These are phyloP conservation scores for Agonopterix arenella DNA, from an alignment of 2,888 invertebrate species.

Conservation along the genomic window DNA sequence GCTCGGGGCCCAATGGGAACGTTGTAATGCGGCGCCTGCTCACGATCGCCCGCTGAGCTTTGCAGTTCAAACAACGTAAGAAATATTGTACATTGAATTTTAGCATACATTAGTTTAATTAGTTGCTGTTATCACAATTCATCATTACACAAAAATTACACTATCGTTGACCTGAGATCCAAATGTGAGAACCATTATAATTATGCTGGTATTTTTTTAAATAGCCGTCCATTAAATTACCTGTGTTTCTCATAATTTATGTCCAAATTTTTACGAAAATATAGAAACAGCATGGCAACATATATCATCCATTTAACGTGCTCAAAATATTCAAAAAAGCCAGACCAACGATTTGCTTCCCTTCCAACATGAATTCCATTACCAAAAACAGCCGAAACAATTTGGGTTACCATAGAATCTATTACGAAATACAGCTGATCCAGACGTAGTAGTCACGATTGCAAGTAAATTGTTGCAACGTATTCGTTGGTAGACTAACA, in stretches of 20 bases:
- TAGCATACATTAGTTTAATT: conserved; percentile 2
- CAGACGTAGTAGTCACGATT: conserved; percentile 16
- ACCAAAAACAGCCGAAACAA: conserved; percentile 44
- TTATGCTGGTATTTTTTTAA: no score
- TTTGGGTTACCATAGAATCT: conserved; percentile 27
- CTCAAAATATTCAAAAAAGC: conserved; percentile 2
- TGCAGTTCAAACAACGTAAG: conserved; percentile 44
- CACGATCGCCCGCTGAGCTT: conserved; percentile 60
- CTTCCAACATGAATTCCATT: conserved; percentile 38
- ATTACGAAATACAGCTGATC: conserved; percentile 23
- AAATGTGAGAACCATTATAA: no score
- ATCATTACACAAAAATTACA: no score
- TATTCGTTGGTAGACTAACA: conserved; percentile 27
- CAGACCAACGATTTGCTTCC: conserved; percentile 7
- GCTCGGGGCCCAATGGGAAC: conserved; percentile 62
- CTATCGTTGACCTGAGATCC: no score
- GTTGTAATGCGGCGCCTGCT: conserved; percentile 66
- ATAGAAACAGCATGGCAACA: no score
- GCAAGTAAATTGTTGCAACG: conserved; percentile 34
- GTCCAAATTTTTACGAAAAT: no score
- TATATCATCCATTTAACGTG: no score
- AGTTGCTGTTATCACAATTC: no score
- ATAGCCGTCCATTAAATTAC: no score
- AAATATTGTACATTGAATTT: conserved; percentile 25
- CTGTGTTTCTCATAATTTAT: no score